Conservation (phyloP, 2,797 vertebrate genomes). For the Jordanella pulchra region DNA sequence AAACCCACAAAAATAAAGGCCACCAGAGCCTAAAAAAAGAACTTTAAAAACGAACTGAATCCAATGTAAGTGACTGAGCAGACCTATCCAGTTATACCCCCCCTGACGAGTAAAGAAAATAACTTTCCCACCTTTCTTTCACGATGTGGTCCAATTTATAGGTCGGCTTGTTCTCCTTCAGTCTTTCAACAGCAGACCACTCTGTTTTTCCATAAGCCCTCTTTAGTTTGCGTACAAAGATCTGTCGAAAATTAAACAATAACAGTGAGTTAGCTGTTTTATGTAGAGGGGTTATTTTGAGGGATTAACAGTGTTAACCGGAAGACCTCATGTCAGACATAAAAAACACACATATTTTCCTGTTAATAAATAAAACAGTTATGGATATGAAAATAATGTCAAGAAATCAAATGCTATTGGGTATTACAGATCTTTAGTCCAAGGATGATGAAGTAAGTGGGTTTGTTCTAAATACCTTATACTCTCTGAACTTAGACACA, state of each 20-base stretch:
- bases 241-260: constrained; percentile 67
- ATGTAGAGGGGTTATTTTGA: background rate
- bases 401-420: background rate
- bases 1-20: too few relatives aligned
- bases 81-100: constrained; percentile 13
- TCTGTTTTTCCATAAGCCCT: constrained; percentile 93
- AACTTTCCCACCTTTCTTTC: constrained; percentile 88
- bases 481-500: constrained; percentile 91
- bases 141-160: constrained; percentile 96
- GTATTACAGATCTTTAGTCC: background rate
- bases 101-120: constrained; percentile 24
- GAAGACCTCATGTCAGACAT: background rate
- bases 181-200: constrained; percentile 84
- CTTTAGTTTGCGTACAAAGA: constrained; percentile 93
- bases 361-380: background rate
- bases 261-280: background rate
- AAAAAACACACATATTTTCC: background rate
- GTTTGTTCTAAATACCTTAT: constrained; percentile 82
- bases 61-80: background rate
- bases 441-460: background rate
- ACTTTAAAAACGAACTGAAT: background rate
- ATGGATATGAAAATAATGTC: background rate
- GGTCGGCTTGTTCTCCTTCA: constrained; percentile 90
- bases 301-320: too few relatives aligned
- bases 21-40: too few relatives aligned